Base-by-base conservation (phyloP, 2,113 vertebrate genomes). In the Leucosticte australis region DNA sequence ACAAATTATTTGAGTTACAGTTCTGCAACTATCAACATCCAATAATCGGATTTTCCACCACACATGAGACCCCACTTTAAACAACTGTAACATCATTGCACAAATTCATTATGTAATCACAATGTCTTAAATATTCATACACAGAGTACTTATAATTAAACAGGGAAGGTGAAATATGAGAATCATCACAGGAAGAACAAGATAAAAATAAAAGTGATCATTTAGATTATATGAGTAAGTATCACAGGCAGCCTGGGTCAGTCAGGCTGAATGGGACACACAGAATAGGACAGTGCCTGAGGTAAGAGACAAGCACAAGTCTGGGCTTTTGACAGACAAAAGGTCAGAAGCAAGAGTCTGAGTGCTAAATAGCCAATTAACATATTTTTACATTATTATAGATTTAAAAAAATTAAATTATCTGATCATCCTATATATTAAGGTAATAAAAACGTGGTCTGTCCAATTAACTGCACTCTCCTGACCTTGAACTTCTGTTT, bases 381-480 rank as follows among this genome's bases (percentile, higher is more conserved):
- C 90, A 93, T 96, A 90, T 74, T 77, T 91, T 94, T 86, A 83
- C 76, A 86, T 92, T 86, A 93, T 78, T 93, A 87, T 31, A 46
- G 63, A 83, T 89, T 80, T 3, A 24, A 90, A 81, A 90, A 86
- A 92, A 39, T 86, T 4, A 86, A 92, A 94, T 69, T 1, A 83
- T 74, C 92, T 93, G 83, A 94, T 95, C 95, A 96, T 59, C 92
- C 59, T 96, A 90, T 81, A 95, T 70, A 97, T 95, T 94, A 96
- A 83, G 92, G 92, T 70, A 97, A 97, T 97, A 96, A 96, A 96
- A 95, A 86, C 0, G 6, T 83, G 50, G 76, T 88, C 90, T 88
- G 85, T 74, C 63, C 49, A 92, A 92, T 9, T 91, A 65, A 85
- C 57, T 64, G 42, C 39, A 67, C 24, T 90, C 30, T 86, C 83